These are phyloP conservation scores for Connochaetes taurinus DNA, from an alignment of 2,113 vertebrate species.

Conservation along the genomic window DNA sequence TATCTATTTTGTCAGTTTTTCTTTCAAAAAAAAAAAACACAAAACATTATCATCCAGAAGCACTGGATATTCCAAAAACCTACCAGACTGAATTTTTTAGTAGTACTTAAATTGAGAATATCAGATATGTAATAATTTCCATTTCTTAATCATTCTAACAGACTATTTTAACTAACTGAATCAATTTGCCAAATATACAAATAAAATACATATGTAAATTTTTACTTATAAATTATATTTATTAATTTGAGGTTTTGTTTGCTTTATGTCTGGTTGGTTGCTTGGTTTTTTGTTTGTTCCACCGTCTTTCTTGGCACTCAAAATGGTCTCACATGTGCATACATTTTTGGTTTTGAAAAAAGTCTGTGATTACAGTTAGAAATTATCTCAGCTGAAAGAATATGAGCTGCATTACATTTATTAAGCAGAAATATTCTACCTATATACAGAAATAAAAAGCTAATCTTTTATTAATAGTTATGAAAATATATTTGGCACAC, in stretches of 20 bases:
- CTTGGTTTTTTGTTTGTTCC: neutral
- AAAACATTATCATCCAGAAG: neutral
- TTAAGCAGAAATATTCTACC: neutral
- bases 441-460: neutral
- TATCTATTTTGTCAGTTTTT: neutral
- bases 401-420: neutral
- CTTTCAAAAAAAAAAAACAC: neutral
- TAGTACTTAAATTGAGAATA: neutral
- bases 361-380: neutral
- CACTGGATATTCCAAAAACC: conserved; percentile 12
- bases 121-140: neutral
- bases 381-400: neutral
- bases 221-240: neutral
- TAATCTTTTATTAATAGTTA: neutral
- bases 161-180: neutral
- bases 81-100: neutral
- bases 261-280: conserved; percentile 10
- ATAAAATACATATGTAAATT: neutral
- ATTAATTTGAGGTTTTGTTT: neutral
- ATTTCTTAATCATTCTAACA: neutral
- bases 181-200: neutral
- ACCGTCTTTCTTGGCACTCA: neutral
- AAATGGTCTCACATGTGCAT: neutral
- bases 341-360: neutral
- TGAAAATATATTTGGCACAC: neutral